phyloP scores from a whole-genome alignment of 2,113 vertebrate genomes.

The Prionailurus viverrinus region DNA sequence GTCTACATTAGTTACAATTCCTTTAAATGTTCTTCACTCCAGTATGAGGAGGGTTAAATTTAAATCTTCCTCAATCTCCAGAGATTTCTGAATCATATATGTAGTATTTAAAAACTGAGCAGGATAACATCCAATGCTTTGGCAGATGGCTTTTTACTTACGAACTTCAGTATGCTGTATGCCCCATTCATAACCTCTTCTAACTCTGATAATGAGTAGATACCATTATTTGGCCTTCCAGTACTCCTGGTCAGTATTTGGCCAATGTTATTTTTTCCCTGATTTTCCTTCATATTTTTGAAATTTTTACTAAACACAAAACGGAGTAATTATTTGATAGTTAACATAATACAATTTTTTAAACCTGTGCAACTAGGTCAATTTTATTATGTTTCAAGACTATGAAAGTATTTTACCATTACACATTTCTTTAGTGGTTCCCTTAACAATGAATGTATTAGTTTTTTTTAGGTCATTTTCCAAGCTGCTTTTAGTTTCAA shows the following conservation, averaged over 20 bases:
- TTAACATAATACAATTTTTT: not conserved
- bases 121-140: not conserved
- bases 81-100: not conserved
- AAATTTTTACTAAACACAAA: slow-evolving; percentile 3
- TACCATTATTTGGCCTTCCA: not conserved
- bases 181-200: not conserved
- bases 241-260: not conserved
- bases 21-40: not conserved
- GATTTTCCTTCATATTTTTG: not conserved
- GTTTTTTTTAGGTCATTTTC: not conserved
- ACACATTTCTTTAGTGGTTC: not conserved
- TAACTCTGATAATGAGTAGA: not conserved
- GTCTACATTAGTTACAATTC: not conserved
- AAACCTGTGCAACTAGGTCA: not conserved
- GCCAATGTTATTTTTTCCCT: not conserved
- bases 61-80: not conserved
- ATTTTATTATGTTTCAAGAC: slow-evolving; percentile 37
- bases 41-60: not conserved
- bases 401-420: not conserved
- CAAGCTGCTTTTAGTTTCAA: not conserved
- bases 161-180: not conserved
- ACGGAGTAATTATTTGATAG: slow-evolving; percentile 12
- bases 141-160: not conserved
- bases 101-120: not conserved
- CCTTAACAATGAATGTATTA: not conserved